phyloP scores from a whole-genome alignment of 2,797 vertebrate genomes.

The Silurus lanzhouensis region DNA sequence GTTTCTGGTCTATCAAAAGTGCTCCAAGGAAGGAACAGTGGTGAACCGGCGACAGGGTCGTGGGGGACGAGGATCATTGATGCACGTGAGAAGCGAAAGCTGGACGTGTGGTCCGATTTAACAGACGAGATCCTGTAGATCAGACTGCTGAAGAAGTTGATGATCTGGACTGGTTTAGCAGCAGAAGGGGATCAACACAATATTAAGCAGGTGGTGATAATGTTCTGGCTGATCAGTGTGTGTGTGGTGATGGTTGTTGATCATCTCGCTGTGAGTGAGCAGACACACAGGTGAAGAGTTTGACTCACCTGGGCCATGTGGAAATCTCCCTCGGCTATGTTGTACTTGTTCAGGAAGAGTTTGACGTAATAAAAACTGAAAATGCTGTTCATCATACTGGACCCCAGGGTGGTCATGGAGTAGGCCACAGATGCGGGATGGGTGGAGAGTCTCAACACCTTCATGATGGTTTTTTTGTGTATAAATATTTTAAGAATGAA shows the following conservation, averaged over 20 bases:
- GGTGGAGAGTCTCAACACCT: neutral
- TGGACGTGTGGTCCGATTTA: too few relatives aligned
- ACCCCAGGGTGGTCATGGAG: slow-evolving; percentile 86
- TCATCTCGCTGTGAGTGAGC: neutral
- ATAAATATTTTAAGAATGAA: neutral
- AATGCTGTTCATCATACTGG: slow-evolving; percentile 87
- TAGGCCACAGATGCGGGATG: slow-evolving; percentile 80
- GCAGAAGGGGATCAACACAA: too few relatives aligned
- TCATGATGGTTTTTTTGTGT: neutral
- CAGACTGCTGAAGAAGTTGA: too few relatives aligned
- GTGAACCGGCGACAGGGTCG: too few relatives aligned
- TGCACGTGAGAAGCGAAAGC: too few relatives aligned
- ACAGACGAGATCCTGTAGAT: too few relatives aligned
- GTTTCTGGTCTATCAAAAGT: too few relatives aligned
- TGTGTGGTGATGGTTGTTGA: neutral
- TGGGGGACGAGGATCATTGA: too few relatives aligned
- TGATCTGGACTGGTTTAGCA: too few relatives aligned
- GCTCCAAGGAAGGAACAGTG: too few relatives aligned
- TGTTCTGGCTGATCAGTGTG: too few relatives aligned
- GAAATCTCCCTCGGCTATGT: slow-evolving; percentile 85
- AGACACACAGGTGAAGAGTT: neutral
- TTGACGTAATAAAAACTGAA: slow-evolving; percentile 95
- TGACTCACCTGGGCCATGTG: slow-evolving; percentile 82
- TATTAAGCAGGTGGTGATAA: too few relatives aligned
- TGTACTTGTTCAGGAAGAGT: slow-evolving; percentile 85